Evolutionary conservation across 1,140 invertebrate species (phyloP).

Genomic region (Zophobas atratus): DNA sequence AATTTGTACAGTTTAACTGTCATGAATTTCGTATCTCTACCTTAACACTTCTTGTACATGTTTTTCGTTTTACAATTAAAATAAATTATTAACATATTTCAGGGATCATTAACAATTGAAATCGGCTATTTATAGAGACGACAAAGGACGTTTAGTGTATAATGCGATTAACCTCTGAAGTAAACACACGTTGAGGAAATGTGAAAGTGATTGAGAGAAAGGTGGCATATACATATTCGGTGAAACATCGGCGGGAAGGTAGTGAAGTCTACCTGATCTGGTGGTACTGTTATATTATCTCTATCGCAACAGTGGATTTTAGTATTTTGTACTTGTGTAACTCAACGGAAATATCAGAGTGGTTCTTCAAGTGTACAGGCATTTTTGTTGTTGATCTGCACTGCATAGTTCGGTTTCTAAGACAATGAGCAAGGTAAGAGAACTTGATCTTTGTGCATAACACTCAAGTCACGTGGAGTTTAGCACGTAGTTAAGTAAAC

Average conservation of each 20-base stretch:
- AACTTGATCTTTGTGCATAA: conserved; percentile 18
- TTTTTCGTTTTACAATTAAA: conserved; percentile 8
- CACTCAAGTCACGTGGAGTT: conserved; percentile 13
- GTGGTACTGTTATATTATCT: conserved; percentile 47
- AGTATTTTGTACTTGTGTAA: conserved; percentile 37
- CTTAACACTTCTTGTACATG: too few relatives aligned
- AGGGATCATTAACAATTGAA: conserved; percentile 22
- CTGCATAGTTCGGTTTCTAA: neutral
- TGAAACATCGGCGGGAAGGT: conserved; percentile 33
- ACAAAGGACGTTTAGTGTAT: conserved; percentile 4
- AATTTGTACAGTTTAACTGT: too few relatives aligned
- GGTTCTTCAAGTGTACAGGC: neutral
- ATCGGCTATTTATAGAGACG: conserved; percentile 10
- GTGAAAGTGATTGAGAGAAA: conserved; percentile 44
- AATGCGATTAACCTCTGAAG: conserved; percentile 23
- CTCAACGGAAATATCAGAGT: neutral
- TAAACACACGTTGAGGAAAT: conserved; percentile 22
- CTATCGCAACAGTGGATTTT: conserved; percentile 15
- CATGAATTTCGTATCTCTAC: too few relatives aligned
- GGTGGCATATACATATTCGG: conserved; percentile 25
- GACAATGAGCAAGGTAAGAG: conserved; percentile 38
- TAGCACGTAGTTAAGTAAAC: conserved; percentile 13
- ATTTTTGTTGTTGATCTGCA: conserved; percentile 3
- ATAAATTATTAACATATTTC: conserved; percentile 22
- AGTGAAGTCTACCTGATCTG: conserved; percentile 42